Percentiles rank a stretch among this genome's conserved stretches.
These are phyloP conservation scores for Ditula angustiorana DNA, from an alignment of 2,888 invertebrate genomes.

Conservation along the genomic window DNA sequence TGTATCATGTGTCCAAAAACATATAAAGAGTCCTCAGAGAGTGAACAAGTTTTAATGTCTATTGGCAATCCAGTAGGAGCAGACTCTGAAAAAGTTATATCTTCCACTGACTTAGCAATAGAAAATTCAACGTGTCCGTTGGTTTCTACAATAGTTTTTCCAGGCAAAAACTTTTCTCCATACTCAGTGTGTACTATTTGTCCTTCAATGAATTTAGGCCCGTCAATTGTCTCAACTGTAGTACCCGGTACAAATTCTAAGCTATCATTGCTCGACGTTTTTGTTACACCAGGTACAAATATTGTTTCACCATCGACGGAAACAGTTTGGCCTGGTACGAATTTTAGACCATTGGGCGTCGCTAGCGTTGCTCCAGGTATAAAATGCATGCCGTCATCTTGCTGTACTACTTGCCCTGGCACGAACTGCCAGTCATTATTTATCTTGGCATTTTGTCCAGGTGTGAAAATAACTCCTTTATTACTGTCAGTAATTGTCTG, in stretches of 20 bases:
- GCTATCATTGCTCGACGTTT: conserved; percentile 69
- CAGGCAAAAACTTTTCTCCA: conserved; percentile 88
- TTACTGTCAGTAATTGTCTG: conserved; percentile 84
- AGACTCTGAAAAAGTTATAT: conserved; percentile 84
- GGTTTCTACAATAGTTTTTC: conserved; percentile 80
- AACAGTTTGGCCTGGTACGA: conserved; percentile 88
- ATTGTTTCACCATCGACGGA: conserved; percentile 78
- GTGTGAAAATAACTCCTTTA: conserved; percentile 83
- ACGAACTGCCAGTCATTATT: conserved; percentile 87
- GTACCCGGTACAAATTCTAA: conserved; percentile 86
- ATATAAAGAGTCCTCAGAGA: conserved; percentile 81
- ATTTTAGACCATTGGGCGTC: conserved; percentile 87
- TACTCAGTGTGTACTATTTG: conserved; percentile 86
- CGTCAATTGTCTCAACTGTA: conserved; percentile 86
- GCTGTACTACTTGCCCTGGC: conserved; percentile 86
- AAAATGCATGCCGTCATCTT: conserved; percentile 84
- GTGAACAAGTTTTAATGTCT: conserved; percentile 82
- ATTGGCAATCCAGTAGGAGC: conserved; percentile 84
- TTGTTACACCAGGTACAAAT: conserved; percentile 87
- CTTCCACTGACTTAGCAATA: conserved; percentile 84
- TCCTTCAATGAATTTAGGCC: conserved; percentile 88
- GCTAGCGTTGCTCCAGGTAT: conserved; percentile 88
- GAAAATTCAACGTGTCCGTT: conserved; percentile 85
- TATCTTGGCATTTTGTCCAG: conserved; percentile 86
- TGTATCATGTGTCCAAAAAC: conserved; percentile 89